Base-by-base conservation (phyloP, 53 echinoderm and acorn worm genomes). In the Holothuria leucospilota region DNA sequence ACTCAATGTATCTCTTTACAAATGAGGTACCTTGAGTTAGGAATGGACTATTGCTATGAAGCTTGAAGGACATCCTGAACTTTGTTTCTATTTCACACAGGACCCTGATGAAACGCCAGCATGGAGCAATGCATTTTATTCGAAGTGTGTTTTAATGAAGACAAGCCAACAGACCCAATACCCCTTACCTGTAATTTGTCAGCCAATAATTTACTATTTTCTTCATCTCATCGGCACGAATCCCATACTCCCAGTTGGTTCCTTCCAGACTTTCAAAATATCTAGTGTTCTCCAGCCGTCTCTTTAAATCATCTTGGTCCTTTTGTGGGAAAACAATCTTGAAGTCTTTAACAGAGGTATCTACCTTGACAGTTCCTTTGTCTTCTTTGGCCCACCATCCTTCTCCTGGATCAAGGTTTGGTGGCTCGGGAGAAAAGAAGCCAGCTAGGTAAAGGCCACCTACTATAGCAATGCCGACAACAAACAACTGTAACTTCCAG, bases 361-460 rank as follows among this genome's bases (percentile, higher is more conserved):
- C 91, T 39, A 87, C 91, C 58, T 87, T 75, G 14, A 60, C 85
- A 23, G 49, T 60, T 9, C 61, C 80, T 42, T 62, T 79, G 23
- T 91, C 91, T 62, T 88, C 91, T 82, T 84, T 84, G 34, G 91
- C 94, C 91, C 91, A 94, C 94, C 94, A 94, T 1, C 94, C 94
- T 30, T 91, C 91, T 21, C 91, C 94, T 21, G 82, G 71, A 29
- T 71, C 86, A 24, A 91, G 88, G 0, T 88, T 85, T 1, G 67
- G 66, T 13, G 91, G 90, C 4, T 79, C 66, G 8, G 93, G 62
- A 59, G 60, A 51, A 52, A 91, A 75, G 27, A 85, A 61, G 5
- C 93, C 93, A 26, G 85, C 59, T 38, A 93, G 71, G 56, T 91
- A 91, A 18, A 82, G 34, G 25, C 82, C 82, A 61, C 62, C 42